Conservation (phyloP, 2,888 invertebrate species). For the Vannuccia rotundouncinata region DNA sequence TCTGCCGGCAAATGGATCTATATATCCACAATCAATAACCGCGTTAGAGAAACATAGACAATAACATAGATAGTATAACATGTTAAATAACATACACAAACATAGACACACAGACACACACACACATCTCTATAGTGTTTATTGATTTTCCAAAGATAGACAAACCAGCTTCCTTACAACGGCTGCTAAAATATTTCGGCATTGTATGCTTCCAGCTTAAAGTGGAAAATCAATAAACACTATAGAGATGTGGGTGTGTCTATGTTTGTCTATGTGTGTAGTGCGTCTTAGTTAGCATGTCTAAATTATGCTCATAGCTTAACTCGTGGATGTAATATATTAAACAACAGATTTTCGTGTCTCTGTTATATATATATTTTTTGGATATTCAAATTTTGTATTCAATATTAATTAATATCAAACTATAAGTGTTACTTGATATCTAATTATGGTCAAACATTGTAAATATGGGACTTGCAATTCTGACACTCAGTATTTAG, state of each 20-base stretch:
- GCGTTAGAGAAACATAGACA: no score
- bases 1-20: no score
- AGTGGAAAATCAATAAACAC: not conserved
- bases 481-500: not conserved
- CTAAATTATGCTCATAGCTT: not conserved
- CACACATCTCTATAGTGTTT: not conserved
- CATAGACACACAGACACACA: not conserved
- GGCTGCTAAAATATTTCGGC: not conserved
- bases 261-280: not conserved
- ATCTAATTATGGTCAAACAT: not conserved
- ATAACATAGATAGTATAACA: no score
- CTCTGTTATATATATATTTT: no score
- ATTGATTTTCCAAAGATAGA: not conserved
- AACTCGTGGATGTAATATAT: not conserved
- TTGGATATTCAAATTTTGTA: not conserved
- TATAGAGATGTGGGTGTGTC: not conserved
- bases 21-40: no score
- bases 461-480: not conserved
- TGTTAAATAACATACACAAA: not conserved
- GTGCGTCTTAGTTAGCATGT: not conserved
- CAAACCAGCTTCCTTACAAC: no score
- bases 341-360: not conserved
- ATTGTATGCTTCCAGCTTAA: not conserved
- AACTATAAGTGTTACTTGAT: not conserved
- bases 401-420: not conserved